Conservation (phyloP, 2,888 invertebrate species). For the Halictus quadricinctus region DNA sequence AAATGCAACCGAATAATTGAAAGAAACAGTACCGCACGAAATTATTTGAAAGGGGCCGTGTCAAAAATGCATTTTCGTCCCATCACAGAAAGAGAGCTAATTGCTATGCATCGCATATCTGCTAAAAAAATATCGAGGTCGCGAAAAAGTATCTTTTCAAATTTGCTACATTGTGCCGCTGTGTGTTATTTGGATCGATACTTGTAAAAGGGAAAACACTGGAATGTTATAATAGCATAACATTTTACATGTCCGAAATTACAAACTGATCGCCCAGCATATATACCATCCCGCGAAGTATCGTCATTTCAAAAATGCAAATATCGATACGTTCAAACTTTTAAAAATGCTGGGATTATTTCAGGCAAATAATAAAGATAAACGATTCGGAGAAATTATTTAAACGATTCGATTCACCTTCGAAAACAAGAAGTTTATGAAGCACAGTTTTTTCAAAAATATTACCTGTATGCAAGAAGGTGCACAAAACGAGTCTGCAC, state of each 20-base stretch:
- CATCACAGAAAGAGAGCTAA: neutral
- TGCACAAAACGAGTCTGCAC: neutral
- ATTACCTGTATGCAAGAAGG: neutral
- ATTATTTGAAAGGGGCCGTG: neutral
- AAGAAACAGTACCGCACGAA: neutral
- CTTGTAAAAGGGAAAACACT: neutral
- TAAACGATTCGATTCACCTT: no score
- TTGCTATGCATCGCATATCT: neutral
- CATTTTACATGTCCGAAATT: neutral
- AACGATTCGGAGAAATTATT: neutral
- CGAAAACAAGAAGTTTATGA: neutral
- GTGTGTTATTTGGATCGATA: neutral
- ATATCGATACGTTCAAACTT: neutral
- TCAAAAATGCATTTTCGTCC: neutral
- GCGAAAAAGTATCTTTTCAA: neutral
- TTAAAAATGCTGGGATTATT: neutral
- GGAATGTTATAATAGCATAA: neutral
- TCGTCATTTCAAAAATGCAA: neutral
- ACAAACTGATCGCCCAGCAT: neutral
- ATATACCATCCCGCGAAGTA: no score
- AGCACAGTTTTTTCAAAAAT: neutral
- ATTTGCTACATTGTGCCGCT: neutral
- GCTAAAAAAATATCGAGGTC: neutral
- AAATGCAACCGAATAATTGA: neutral
- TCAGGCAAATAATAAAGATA: neutral